phyloP scores from a whole-genome alignment of 2,888 invertebrate species.

The Phortica okadai region DNA sequence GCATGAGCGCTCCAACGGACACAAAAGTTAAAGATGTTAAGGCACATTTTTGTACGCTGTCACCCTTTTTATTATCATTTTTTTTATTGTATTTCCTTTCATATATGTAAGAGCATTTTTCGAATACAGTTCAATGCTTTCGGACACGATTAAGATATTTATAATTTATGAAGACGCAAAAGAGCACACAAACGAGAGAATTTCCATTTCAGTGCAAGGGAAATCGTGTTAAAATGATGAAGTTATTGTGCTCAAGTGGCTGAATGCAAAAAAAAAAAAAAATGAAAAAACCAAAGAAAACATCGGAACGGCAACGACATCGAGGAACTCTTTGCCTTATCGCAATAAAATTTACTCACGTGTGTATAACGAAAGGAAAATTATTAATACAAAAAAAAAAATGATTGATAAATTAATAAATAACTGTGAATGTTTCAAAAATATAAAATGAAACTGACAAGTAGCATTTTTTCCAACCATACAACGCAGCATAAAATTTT shows the following conservation, averaged over 20 bases:
- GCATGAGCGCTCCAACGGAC: conserved; percentile 26
- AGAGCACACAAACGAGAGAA: conserved; percentile 32
- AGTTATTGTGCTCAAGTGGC: conserved; percentile 35
- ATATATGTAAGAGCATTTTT: conserved; percentile 1
- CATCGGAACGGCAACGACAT: not conserved
- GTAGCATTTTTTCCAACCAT: not conserved
- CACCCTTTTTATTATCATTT: conserved; percentile 30
- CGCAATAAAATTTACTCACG: not conserved
- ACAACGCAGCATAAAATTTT: no score
- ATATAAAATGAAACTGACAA: not conserved
- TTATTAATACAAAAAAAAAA: not conserved
- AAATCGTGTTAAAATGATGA: conserved; percentile 65
- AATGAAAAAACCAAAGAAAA: not conserved
- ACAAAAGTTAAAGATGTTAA: conserved; percentile 39
- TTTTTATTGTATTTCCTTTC: not conserved
- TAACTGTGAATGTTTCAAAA: not conserved
- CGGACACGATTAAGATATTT: conserved; percentile 67
- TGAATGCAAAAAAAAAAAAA: not conserved
- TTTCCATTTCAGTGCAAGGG: conserved; percentile 59
- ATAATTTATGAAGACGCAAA: conserved; percentile 58
- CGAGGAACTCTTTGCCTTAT: not conserved
- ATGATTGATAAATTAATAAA: not conserved
- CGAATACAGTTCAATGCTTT: conserved; percentile 62
- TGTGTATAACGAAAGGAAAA: not conserved
- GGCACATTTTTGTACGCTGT: conserved; percentile 38